Conservation (phyloP, 92 coral and sea anemone genomes). For the Meandrina meandrites region DNA sequence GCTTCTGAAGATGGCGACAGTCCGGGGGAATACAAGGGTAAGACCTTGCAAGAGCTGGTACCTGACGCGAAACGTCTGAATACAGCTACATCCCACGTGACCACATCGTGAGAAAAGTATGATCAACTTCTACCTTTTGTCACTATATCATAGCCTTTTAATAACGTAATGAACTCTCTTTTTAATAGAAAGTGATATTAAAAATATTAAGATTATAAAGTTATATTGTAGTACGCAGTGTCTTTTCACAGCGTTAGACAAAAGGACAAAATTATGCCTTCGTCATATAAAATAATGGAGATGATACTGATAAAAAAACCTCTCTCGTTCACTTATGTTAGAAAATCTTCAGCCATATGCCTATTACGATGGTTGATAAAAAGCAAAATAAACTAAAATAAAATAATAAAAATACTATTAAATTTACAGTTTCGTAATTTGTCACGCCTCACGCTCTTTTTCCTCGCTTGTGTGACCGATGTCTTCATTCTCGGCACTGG, state of each 20-base stretch:
- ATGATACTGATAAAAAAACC: neutral
- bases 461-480: neutral
- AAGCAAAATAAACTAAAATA: neutral
- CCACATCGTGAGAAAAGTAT: too few relatives aligned
- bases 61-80: too few relatives aligned
- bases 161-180: neutral
- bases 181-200: neutral
- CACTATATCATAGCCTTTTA: neutral
- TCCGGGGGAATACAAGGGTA: too few relatives aligned
- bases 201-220: neutral
- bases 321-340: neutral
- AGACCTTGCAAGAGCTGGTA: too few relatives aligned
- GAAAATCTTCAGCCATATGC: neutral
- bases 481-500: conserved; percentile 48
- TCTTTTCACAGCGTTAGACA: neutral
- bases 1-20: too few relatives aligned
- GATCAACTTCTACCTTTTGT: neutral
- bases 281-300: neutral
- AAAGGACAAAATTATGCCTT: neutral
- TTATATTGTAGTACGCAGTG: neutral
- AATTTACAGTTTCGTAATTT: neutral
- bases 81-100: too few relatives aligned
- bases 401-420: neutral
- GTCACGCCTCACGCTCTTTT: conserved; percentile 14
- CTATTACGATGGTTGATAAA: conserved; percentile 9